Evolutionary conservation across 2,797 vertebrate genomes (phyloP), one percentile per base, ranked within the genome.

Genomic region (Enteromius thamalakanensis): DNA sequence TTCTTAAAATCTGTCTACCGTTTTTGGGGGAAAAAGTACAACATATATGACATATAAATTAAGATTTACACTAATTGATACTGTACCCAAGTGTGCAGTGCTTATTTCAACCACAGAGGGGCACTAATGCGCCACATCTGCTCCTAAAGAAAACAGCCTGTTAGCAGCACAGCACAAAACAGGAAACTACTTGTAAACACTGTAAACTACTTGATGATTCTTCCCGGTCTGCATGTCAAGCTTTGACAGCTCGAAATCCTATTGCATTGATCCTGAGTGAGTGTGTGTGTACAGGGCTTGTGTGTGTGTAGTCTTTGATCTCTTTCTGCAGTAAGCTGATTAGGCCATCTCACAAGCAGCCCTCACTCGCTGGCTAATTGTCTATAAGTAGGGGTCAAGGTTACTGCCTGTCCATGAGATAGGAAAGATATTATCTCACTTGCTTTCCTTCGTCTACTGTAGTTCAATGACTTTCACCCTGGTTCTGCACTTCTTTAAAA

Each of bases 311-410:
- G 81, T 47, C 51, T 83, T 70, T 83, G 83, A 81, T 85, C 78
- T 81, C 51, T 64, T 40, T 53, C 26, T 29, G 32, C 37, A 49
- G 32, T 60, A 79, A 79, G 58, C 76, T 86, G 47, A 79, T 82
- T 79, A 75, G 68, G 6, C 58, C 76, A 51, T 83, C 45, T 55
- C 53, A 47, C 51, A 23, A 80, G 19, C 40, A 75, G 60, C 47
- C 47, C 65, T 21, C 72, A 80, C 45, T 51, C 65, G 62, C n/a
- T 32, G 45, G 79, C 77, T 85, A 71, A 79, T 84, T 86, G 72
- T 58, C 51, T 88, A 40, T 87, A 89, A 87, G 89, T 89, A 87
- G 85, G 78, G 60, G 83, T 87, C 88, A 91, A 91, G 89, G 88
- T 91, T 86, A 87, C 84, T 55, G 55, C 26, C 68, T 74, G 58